phyloP scores from a whole-genome alignment of 2,113 vertebrate species.

The Rhinolophus ferrumequinum region DNA sequence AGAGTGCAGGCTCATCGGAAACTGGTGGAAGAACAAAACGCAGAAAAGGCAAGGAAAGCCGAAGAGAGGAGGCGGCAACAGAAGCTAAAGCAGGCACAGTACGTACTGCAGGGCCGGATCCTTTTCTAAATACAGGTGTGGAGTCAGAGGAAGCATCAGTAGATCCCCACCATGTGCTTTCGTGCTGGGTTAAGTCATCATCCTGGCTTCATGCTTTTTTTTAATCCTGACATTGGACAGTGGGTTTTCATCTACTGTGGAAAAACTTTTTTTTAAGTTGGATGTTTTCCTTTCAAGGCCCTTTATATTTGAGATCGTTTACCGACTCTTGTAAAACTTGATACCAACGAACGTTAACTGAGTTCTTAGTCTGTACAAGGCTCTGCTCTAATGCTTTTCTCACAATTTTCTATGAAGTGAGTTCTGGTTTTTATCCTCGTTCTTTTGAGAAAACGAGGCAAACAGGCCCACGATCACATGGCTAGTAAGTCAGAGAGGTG shows the following conservation, averaged over 20 bases:
- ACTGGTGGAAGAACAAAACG: conserved; percentile 95
- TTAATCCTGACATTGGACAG: not conserved
- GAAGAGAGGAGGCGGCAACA: conserved; percentile 93
- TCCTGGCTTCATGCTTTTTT: not conserved
- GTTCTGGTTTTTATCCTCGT: not conserved
- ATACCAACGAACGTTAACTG: not conserved
- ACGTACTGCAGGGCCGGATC: conserved; percentile 23
- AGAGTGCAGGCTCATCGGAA: conserved; percentile 95
- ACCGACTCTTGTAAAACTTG: not conserved
- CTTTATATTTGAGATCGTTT: not conserved
- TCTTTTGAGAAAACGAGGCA: not conserved
- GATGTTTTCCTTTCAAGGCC: not conserved
- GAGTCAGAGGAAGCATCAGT: accelerated
- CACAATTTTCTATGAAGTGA: not conserved
- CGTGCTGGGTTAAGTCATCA: not conserved
- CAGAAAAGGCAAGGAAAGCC: conserved; percentile 92
- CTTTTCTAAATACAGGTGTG: not conserved
- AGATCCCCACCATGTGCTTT: accelerated
- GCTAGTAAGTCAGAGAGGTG: not conserved
- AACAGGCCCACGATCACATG: not conserved
- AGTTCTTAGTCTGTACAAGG: not conserved
- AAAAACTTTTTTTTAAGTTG: not conserved
- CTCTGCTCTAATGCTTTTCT: not conserved
- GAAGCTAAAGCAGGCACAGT: conserved; percentile 95
- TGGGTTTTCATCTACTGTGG: not conserved